Evolutionary conservation across 2,113 vertebrate genomes (phyloP).

Genomic region (Aythya baeri): DNA sequence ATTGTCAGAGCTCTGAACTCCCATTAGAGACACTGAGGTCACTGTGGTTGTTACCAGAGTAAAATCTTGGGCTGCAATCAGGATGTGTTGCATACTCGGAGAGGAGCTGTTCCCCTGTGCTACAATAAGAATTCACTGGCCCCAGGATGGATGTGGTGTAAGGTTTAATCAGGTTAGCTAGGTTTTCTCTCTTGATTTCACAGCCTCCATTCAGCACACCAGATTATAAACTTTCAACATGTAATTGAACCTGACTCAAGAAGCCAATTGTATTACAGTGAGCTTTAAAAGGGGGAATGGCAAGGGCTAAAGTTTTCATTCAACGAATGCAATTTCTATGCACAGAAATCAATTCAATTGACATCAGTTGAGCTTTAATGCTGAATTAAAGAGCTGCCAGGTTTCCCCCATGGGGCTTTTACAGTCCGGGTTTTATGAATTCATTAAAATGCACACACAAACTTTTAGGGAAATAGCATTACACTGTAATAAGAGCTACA

Average conservation of each 20-base stretch:
- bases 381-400: slow-evolving; percentile 73
- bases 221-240: slow-evolving; percentile 74
- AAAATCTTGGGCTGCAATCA: not conserved
- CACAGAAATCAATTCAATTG: slow-evolving; percentile 56
- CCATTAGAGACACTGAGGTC: not conserved
- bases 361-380: slow-evolving; percentile 71
- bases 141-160: not conserved
- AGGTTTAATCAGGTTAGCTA: slow-evolving; percentile 68
- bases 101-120: not conserved
- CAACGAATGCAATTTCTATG: slow-evolving; percentile 64
- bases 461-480: slow-evolving; percentile 76
- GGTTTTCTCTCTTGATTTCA: slow-evolving; percentile 74
- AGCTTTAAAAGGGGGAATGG: slow-evolving; percentile 63
- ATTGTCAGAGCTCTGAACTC: not conserved
- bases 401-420: slow-evolving; percentile 64
- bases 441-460: slow-evolving; percentile 75
- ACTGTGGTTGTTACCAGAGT: not conserved
- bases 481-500: slow-evolving; percentile 74
- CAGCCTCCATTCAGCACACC: slow-evolving; percentile 63
- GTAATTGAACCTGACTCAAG: slow-evolving; percentile 70
- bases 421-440: slow-evolving; percentile 75
- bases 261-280: slow-evolving; percentile 71
- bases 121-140: slow-evolving; percentile 15
- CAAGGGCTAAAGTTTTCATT: slow-evolving; percentile 69
- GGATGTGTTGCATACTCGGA: not conserved